A percentile compares a stretch with the other conserved stretches of the same genome.
These are phyloP conservation scores for Andrena dorsata DNA, from an alignment of 2,888 invertebrate genomes.

Conservation along the genomic window DNA sequence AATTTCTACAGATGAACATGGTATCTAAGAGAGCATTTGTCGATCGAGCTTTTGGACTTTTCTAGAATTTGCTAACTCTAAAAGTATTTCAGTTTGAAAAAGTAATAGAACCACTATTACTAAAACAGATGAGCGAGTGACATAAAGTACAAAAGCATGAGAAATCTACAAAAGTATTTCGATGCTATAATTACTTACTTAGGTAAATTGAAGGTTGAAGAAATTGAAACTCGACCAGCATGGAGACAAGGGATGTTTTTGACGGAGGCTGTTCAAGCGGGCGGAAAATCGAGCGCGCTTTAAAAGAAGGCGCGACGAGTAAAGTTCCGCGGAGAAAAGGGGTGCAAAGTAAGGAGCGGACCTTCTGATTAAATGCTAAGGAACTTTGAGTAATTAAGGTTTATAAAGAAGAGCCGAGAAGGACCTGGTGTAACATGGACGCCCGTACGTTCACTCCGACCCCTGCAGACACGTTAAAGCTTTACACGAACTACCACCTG, in stretches of 20 bases:
- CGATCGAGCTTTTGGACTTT: too few species aligned
- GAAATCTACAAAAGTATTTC: not conserved
- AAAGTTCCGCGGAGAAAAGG: slow-evolving; percentile 12
- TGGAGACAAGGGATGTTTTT: not conserved
- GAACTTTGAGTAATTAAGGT: slow-evolving; percentile 46
- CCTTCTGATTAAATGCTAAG: slow-evolving; percentile 39
- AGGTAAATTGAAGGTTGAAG: not conserved
- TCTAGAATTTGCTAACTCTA: too few species aligned
- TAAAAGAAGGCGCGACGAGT: slow-evolving; percentile 23
- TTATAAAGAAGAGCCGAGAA: slow-evolving; percentile 14
- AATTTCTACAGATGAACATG: too few species aligned
- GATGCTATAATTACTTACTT: not conserved
- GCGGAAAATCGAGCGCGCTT: slow-evolving; percentile 11
- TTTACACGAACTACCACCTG: too few species aligned
- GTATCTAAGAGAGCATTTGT: too few species aligned
- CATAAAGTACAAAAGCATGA: not conserved
- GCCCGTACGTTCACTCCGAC: not conserved
- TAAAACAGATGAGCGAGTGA: too few species aligned
- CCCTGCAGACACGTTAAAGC: too few species aligned
- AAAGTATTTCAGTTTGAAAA: too few species aligned
- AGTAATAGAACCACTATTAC: too few species aligned
- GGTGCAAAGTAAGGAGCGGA: not conserved
- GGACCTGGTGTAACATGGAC: not conserved
- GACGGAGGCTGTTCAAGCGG: not conserved
- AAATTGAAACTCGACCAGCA: not conserved